Evolutionary conservation across 2,797 vertebrate genomes (phyloP).

Genomic region (Nannoperca obscura): DNA sequence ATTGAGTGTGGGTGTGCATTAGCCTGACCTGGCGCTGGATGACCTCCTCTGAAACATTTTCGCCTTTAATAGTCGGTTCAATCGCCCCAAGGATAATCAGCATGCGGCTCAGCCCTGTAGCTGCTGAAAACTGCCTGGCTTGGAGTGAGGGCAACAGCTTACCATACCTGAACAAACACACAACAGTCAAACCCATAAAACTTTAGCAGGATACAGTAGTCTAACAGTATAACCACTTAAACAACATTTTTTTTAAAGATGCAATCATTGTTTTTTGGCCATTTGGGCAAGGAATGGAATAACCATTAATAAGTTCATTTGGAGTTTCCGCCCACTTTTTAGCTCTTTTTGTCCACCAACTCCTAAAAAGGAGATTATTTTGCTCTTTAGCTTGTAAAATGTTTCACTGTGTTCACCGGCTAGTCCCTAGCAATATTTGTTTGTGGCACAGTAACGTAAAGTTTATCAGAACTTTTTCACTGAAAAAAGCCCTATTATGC

Average conservation of each 20-base stretch:
- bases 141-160: constrained; percentile 86
- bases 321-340: neutral
- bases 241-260: neutral
- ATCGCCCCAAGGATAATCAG: constrained; percentile 86
- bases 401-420: neutral
- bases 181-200: constrained; percentile 3
- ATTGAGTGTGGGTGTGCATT: constrained; percentile 6
- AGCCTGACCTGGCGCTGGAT: constrained; percentile 85
- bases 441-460: neutral
- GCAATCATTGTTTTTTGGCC: neutral
- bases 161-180: constrained; percentile 78
- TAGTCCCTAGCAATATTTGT: neutral
- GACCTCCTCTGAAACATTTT: constrained; percentile 82
- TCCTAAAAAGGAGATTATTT: neutral
- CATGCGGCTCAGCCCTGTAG: constrained; percentile 85
- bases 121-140: constrained; percentile 86
- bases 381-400: neutral
- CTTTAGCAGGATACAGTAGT: constrained; percentile 1
- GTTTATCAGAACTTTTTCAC: neutral
- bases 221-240: neutral
- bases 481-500: neutral
- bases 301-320: neutral
- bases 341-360: neutral
- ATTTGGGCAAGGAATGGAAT: neutral
- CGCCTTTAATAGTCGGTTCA: constrained; percentile 78